Percentiles rank a stretch among this genome's conserved stretches.
phyloP scores from a whole-genome alignment of 2,113 vertebrate species.

The Chitala chitala region DNA sequence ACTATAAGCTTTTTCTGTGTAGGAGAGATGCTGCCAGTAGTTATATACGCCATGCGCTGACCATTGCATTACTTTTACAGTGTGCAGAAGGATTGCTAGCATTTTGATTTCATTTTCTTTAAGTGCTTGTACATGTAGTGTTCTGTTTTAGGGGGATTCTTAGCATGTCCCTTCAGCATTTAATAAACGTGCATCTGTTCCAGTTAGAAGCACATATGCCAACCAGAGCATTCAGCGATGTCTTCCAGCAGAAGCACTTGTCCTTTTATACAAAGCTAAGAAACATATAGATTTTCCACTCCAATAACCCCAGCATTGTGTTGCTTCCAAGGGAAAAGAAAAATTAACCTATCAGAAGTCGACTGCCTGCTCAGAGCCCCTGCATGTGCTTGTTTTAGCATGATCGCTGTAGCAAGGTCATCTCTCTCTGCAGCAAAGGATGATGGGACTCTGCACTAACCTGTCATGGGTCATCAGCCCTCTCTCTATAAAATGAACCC shows the following conservation, averaged over 20 bases:
- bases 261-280: not conserved
- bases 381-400: not conserved
- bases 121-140: not conserved
- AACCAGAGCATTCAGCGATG: too few species aligned
- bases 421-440: not conserved
- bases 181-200: too few species aligned
- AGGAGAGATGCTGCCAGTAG: not conserved
- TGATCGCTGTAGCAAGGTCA: too few species aligned
- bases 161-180: too few species aligned
- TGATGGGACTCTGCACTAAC: not conserved
- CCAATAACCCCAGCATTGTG: not conserved
- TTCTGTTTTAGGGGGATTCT: not conserved
- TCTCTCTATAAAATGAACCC: not conserved
- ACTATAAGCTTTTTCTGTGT: not conserved
- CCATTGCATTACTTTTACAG: not conserved
- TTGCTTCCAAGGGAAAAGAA: too few species aligned
- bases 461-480: not conserved
- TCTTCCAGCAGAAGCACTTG: too few species aligned
- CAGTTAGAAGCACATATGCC: too few species aligned
- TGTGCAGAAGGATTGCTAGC: slow-evolving; percentile 1
- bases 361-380: not conserved
- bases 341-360: slow-evolving; percentile 5
- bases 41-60: not conserved
- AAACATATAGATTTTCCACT: not conserved
- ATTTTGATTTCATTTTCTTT: not conserved